phyloP scores from a whole-genome alignment of 2,888 invertebrate species.

The Sinhomidia bicolor region DNA sequence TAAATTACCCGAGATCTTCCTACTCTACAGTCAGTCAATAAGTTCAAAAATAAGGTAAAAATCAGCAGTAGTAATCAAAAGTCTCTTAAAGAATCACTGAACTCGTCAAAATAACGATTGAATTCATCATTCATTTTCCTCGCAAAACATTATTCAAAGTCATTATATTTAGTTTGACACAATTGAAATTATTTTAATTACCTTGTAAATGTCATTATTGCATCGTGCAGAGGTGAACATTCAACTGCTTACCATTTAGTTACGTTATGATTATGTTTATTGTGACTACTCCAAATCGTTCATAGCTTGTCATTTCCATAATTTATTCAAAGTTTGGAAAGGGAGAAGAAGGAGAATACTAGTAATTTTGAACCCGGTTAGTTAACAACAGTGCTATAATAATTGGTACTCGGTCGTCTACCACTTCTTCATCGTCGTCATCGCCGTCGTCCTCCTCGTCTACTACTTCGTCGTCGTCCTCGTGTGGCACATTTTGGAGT shows the following conservation, averaged over 20 bases:
- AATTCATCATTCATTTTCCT: too few relatives aligned
- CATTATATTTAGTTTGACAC: not conserved
- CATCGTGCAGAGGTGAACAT: too few relatives aligned
- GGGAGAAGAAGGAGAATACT: too few relatives aligned
- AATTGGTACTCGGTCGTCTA: constrained; percentile 32
- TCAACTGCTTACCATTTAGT: not conserved
- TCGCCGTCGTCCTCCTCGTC: not conserved
- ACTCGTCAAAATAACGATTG: too few relatives aligned
- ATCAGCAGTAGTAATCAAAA: too few relatives aligned
- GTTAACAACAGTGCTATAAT: not conserved
- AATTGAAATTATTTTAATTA: not conserved
- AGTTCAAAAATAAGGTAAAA: not conserved
- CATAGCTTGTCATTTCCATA: not conserved
- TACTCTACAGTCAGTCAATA: not conserved
- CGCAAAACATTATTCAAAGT: too few relatives aligned
- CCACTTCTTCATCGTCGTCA: not conserved
- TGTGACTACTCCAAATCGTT: not conserved
- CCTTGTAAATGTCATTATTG: not conserved
- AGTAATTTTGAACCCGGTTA: not conserved
- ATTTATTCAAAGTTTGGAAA: too few relatives aligned
- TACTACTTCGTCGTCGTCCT: not conserved
- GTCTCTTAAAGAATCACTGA: too few relatives aligned
- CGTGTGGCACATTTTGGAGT: not conserved
- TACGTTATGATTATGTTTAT: not conserved
- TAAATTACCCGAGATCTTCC: not conserved